These are phyloP conservation scores for Cassiopea andromeda DNA, from an alignment of 30 jellyfish, hydroid and myxozoan species.

Conservation along the genomic window DNA sequence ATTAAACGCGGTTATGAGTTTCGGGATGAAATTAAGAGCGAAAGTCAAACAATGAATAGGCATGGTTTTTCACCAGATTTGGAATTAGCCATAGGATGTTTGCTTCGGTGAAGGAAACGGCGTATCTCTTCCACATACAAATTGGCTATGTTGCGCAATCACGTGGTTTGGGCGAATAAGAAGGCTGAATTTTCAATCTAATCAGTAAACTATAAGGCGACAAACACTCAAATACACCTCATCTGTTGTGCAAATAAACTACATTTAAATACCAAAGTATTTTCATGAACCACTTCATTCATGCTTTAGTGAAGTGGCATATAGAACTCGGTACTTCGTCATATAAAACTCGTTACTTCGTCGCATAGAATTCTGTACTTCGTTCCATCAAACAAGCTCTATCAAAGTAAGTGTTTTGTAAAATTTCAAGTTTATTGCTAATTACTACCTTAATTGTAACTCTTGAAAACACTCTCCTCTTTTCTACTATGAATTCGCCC, in stretches of 20 bases:
- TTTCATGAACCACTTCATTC: neutral
- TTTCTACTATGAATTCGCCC: too few species aligned
- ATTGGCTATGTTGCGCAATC: constrained; percentile 6
- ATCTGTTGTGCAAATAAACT: neutral
- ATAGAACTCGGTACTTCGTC: neutral
- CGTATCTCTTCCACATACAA: neutral
- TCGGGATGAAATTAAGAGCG: neutral
- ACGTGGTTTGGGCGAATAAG: neutral
- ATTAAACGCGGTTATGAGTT: neutral
- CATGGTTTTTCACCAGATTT: neutral
- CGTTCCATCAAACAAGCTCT: too few species aligned
- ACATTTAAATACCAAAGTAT: neutral
- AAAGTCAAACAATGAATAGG: neutral
- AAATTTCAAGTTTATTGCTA: too few species aligned
- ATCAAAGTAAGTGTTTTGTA: too few species aligned
- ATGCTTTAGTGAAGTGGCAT: neutral
- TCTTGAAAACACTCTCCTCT: too few species aligned
- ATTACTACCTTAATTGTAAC: too few species aligned
- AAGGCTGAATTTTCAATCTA: neutral
- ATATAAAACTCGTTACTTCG: too few species aligned
- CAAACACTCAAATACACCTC: neutral
- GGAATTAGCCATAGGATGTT: constrained; percentile 4
- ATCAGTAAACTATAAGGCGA: constrained; percentile 4
- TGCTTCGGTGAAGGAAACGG: neutral
- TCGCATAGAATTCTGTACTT: too few species aligned